Percentiles rank a stretch among this genome's conserved stretches.
Evolutionary conservation across 2,113 vertebrate species (phyloP).

Genomic region (Cyprinodon tularosa): DNA sequence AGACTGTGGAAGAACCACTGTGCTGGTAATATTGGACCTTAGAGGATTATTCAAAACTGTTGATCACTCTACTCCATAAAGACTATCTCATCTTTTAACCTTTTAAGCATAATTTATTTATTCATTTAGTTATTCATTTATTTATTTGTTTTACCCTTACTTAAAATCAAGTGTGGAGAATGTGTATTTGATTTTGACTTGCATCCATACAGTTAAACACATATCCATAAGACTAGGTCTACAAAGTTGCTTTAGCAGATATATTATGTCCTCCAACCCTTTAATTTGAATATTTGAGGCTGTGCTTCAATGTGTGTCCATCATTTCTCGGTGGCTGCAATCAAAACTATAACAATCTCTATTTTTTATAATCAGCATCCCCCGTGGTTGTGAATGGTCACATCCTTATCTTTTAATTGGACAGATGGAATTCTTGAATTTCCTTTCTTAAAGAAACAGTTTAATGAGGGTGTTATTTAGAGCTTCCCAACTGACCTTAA

Average conservation of each 20-base stretch:
- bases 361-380: constrained; percentile 40
- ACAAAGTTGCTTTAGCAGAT: constrained; percentile 2
- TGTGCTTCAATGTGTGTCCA: constrained; percentile 4
- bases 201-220: constrained; percentile 3
- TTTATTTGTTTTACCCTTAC: no score
- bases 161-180: neutral
- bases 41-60: no score
- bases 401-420: constrained; percentile 76
- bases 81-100: no score
- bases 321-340: constrained; percentile 28
- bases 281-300: constrained; percentile 31
- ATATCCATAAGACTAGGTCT: neutral
- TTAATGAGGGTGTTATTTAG: constrained; percentile 67
- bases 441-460: constrained; percentile 65
- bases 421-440: constrained; percentile 56
- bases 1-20: no score
- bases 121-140: no score
- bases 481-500: constrained; percentile 63
- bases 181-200: constrained; percentile 3
- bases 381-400: constrained; percentile 65
- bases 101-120: no score
- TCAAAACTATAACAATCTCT: constrained; percentile 53
- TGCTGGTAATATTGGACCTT: no score
- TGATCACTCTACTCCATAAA: no score
- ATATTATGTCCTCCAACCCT: constrained; percentile 1